phyloP scores from a whole-genome alignment of 2,113 vertebrate species.

The Pangasianodon gigas region DNA sequence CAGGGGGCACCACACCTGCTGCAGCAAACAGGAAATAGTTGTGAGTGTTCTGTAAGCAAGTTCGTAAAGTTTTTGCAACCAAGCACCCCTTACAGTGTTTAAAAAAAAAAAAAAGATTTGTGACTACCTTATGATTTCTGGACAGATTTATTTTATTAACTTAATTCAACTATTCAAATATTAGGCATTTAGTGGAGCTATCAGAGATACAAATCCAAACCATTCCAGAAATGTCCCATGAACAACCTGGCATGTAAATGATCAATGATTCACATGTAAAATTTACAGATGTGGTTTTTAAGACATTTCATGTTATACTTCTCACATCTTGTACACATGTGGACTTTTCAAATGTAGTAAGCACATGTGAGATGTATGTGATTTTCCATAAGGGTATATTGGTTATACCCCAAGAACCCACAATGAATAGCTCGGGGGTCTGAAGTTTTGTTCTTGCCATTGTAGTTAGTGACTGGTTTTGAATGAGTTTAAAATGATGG shows the following conservation, averaged over 20 bases:
- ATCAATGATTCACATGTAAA: not conserved
- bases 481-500: not conserved
- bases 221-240: not conserved
- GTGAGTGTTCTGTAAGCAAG: not conserved
- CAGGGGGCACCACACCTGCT: slow-evolving; percentile 68
- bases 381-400: not conserved
- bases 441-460: too few species aligned
- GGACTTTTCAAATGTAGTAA: not conserved
- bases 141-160: not conserved
- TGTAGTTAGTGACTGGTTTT: too few species aligned
- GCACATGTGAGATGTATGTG: too few species aligned
- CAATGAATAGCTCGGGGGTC: not conserved
- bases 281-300: not conserved
- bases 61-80: not conserved
- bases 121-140: not conserved
- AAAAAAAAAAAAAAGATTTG: too few species aligned
- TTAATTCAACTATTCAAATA: not conserved
- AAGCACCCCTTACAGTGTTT: not conserved
- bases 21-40: not conserved
- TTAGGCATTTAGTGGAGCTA: not conserved
- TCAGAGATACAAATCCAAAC: not conserved
- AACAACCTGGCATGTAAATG: not conserved
- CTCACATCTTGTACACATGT: not conserved
- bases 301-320: not conserved
- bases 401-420: not conserved